Percentiles rank a stretch among this genome's conserved stretches.
These are phyloP conservation scores for Harpegnathos saltator DNA, from an alignment of 1,140 invertebrate species.

Conservation along the genomic window DNA sequence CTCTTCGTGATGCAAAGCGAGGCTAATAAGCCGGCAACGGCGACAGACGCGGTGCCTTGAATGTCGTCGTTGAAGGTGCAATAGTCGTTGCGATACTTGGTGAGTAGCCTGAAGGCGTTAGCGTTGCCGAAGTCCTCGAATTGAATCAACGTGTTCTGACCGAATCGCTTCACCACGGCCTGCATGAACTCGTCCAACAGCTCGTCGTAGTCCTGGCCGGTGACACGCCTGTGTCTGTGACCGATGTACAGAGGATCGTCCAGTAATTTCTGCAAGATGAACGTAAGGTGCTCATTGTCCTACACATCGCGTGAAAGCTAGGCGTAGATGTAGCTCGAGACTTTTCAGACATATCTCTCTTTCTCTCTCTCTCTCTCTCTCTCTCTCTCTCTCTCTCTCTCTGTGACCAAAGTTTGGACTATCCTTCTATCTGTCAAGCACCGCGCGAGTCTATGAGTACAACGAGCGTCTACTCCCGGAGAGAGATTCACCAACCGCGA, in stretches of 20 bases:
- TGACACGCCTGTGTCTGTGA: slow-evolving; percentile 92
- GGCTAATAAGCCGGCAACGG: slow-evolving; percentile 95
- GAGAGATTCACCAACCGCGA: neutral
- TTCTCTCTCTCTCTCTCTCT: too few relatives aligned
- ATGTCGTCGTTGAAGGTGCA: slow-evolving; percentile 99
- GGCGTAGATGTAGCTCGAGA: too few relatives aligned
- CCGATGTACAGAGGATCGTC: slow-evolving; percentile 98
- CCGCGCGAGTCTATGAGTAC: too few relatives aligned
- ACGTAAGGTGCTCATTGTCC: slow-evolving; percentile 7
- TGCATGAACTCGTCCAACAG: slow-evolving; percentile 99
- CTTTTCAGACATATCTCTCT: too few relatives aligned
- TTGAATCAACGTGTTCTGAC: slow-evolving; percentile 94
- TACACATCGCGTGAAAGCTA: too few relatives aligned
- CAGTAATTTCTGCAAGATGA: slow-evolving; percentile 88
- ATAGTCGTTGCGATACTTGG: slow-evolving; percentile 93
- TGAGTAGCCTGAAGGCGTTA: slow-evolving; percentile 95
- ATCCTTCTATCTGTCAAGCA: too few relatives aligned
- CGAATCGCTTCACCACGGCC: slow-evolving; percentile 93
- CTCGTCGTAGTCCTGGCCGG: slow-evolving; percentile 94
- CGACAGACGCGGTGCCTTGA: slow-evolving; percentile 96
- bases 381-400: too few relatives aligned
- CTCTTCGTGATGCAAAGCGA: slow-evolving; percentile 92
- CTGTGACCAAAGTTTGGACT: too few relatives aligned
- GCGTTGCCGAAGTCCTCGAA: slow-evolving; percentile 98
- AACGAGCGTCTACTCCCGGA: too few relatives aligned